Evolutionary conservation across 2,113 vertebrate species (phyloP).

Genomic region (Cacatua alba): DNA sequence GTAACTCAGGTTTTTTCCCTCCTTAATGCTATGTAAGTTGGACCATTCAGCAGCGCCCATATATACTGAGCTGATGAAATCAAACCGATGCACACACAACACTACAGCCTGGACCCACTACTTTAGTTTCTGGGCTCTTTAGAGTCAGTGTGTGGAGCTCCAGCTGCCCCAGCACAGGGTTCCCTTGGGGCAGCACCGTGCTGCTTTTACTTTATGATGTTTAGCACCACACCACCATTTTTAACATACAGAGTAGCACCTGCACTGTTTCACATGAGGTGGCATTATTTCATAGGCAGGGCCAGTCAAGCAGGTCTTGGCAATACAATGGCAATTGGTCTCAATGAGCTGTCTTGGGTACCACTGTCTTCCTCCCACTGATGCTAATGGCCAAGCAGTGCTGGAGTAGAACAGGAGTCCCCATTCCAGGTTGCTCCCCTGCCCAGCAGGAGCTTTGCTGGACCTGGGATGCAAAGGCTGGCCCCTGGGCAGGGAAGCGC

Average conservation of each 20-base stretch:
- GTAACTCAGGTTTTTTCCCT: neutral
- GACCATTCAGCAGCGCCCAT: neutral
- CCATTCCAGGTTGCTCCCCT: neutral
- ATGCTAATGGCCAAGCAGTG: neutral
- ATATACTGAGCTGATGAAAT: neutral
- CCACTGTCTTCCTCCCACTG: neutral
- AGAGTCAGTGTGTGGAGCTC: neutral
- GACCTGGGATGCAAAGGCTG: neutral
- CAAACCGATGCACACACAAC: neutral
- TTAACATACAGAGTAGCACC: neutral
- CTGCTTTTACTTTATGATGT: neutral
- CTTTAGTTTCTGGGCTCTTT: neutral
- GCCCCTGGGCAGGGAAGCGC: neutral
- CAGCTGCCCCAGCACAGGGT: neutral
- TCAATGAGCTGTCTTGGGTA: neutral
- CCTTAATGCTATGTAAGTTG: neutral
- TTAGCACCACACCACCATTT: neutral
- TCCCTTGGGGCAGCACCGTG: neutral
- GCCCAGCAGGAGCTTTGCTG: neutral
- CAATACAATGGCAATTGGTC: accelerated
- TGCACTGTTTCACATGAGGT: accelerated
- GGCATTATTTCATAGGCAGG: neutral
- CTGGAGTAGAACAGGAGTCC: neutral
- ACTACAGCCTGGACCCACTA: accelerated
- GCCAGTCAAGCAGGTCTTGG: neutral